Conservation (phyloP, 2,888 invertebrate species). For the Prosapia bicincta region DNA sequence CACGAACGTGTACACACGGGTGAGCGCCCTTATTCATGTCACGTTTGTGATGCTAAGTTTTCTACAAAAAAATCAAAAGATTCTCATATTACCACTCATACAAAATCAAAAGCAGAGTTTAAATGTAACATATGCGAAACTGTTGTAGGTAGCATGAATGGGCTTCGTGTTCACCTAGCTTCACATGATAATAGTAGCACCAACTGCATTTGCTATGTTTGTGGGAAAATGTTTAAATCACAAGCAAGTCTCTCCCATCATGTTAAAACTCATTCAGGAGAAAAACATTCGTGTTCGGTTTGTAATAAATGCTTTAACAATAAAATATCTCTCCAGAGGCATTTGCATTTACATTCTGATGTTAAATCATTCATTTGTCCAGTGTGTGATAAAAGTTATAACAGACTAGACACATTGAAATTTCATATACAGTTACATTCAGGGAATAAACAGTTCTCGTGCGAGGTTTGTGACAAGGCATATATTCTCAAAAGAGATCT, state of each 20-base stretch:
- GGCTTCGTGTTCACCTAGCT: not conserved
- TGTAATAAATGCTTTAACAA: not conserved
- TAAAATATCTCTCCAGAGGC: not conserved
- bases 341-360: not conserved
- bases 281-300: not conserved
- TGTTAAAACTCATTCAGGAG: not conserved
- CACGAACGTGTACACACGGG: slow-evolving; percentile 13
- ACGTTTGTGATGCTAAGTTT: slow-evolving; percentile 11
- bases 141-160: not conserved
- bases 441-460: not conserved
- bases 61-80: not conserved
- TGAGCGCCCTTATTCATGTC: slow-evolving; percentile 15
- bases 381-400: not conserved
- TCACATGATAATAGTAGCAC: not conserved
- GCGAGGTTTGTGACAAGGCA: slow-evolving; percentile 8
- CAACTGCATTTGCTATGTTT: slow-evolving; percentile 7
- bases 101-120: not conserved
- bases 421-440: not conserved
- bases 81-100: not conserved
- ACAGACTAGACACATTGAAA: not conserved
- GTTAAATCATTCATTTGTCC: not conserved
- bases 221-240: slow-evolving; percentile 13
- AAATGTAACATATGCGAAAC: not conserved
- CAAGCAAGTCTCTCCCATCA: not conserved
- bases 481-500: slow-evolving; percentile 5